Conservation (phyloP, 2,888 invertebrate species). For the Pachymerium ferrugineum region DNA sequence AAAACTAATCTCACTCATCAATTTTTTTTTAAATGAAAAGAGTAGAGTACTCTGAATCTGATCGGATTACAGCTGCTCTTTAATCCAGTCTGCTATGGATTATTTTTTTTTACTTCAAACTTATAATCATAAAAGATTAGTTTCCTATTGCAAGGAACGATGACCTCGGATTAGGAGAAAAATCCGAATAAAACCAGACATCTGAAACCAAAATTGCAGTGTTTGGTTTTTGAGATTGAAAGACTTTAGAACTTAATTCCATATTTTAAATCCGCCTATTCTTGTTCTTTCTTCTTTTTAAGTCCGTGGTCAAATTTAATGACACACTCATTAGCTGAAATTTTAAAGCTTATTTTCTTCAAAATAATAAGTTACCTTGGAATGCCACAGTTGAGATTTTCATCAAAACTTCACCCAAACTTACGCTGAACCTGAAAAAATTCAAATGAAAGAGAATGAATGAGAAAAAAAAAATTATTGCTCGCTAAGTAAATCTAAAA, state of each 20-base stretch:
- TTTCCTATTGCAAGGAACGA: background rate
- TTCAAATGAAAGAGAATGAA: background rate
- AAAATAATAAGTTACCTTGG: no score
- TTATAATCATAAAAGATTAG: conserved; percentile 7
- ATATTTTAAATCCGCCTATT: no score
- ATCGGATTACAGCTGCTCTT: background rate
- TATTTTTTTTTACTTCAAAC: conserved; percentile 14
- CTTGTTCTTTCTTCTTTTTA: no score
- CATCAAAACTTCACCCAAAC: no score
- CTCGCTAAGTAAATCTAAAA: background rate
- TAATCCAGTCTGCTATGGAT: conserved; percentile 14
- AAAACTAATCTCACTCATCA: background rate
- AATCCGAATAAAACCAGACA: conserved; percentile 27
- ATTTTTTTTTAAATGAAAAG: conserved; percentile 1
- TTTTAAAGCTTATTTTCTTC: no score
- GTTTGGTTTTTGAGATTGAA: background rate
- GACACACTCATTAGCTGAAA: no score
- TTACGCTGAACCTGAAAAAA: no score
- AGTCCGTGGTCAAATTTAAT: no score
- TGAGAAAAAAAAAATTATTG: background rate
- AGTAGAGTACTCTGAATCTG: background rate
- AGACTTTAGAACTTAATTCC: no score
- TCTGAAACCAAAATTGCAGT: background rate
- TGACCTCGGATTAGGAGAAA: background rate
- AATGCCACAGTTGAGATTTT: no score